These are phyloP conservation scores for Scelioninae gen. 2 DNA, from an alignment of 2,888 invertebrate species.

Conservation along the genomic window DNA sequence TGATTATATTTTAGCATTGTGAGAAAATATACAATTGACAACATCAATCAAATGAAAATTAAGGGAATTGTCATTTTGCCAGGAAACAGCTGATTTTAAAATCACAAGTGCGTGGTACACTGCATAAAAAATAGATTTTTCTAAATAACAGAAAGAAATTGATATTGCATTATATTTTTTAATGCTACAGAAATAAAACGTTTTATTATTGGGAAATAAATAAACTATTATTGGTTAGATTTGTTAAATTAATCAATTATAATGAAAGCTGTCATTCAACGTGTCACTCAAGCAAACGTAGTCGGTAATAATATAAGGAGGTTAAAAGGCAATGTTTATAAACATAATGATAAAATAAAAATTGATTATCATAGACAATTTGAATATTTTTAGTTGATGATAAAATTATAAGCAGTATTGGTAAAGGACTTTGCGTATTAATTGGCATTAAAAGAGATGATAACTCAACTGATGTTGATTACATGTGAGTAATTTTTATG, in stretches of 20 bases:
- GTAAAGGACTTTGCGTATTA: slow-evolving; percentile 90
- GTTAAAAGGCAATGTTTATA: neutral
- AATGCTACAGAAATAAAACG: no score
- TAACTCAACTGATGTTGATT: slow-evolving; percentile 87
- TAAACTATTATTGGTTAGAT: no score
- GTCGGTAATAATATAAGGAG: slow-evolving; percentile 35
- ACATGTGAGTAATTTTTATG: slow-evolving; percentile 81
- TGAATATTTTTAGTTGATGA: slow-evolving; percentile 79
- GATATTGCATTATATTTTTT: no score
- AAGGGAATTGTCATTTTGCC: no score
- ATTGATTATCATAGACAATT: slow-evolving; percentile 7
- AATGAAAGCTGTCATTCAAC: slow-evolving; percentile 58
- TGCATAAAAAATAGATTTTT: no score
- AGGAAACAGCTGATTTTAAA: no score
- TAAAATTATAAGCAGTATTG: slow-evolving; percentile 87
- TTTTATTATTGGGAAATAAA: no score
- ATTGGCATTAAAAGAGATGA: slow-evolving; percentile 89
- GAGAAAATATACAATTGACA: no score
- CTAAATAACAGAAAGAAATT: no score
- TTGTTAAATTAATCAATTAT: slow-evolving; percentile 3
- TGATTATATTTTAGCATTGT: no score
- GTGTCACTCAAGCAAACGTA: slow-evolving; percentile 55
- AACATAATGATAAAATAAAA: slow-evolving; percentile 8
- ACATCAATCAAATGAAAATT: no score
- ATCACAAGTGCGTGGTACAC: no score